Conservation (phyloP, 2,888 invertebrate species). For the Tachystola acroxantha region DNA sequence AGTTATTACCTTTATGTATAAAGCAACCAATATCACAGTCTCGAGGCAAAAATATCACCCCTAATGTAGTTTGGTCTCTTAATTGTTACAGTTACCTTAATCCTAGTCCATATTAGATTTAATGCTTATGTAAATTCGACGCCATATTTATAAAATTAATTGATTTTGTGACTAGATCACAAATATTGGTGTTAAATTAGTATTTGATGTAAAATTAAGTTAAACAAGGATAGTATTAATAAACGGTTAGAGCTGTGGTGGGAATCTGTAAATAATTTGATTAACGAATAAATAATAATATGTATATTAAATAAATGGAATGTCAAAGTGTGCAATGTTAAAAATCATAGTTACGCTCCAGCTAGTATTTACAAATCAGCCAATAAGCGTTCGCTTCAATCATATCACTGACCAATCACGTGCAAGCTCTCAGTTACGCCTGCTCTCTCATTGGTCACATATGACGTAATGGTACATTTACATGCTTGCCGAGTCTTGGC, state of each 20-base stretch:
- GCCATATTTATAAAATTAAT: slow-evolving; percentile 21
- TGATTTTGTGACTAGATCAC: slow-evolving; percentile 11
- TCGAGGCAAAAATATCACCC: not conserved
- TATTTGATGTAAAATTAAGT: slow-evolving; percentile 11
- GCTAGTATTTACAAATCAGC: slow-evolving; percentile 6
- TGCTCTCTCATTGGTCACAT: slow-evolving; percentile 5
- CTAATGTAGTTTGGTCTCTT: slow-evolving; percentile 30
- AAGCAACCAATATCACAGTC: not conserved
- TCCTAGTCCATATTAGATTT: slow-evolving; percentile 64
- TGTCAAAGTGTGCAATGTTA: slow-evolving; percentile 5
- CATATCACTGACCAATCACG: slow-evolving; percentile 1
- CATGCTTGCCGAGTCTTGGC: slow-evolving; percentile 17
- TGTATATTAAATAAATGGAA: slow-evolving; percentile 5
- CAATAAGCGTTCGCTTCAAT: too few species aligned
- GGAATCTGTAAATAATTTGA: slow-evolving; percentile 11
- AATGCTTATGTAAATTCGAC: slow-evolving; percentile 57
- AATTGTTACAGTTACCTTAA: slow-evolving; percentile 52
- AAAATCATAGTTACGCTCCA: slow-evolving; percentile 8
- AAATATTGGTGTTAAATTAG: slow-evolving; percentile 12
- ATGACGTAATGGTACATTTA: slow-evolving; percentile 7
- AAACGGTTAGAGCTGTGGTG: slow-evolving; percentile 2
- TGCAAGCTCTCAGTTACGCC: not conserved
- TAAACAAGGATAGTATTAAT: slow-evolving; percentile 10
- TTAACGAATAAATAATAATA: slow-evolving; percentile 2
- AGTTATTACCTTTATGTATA: too few species aligned